Evolutionary conservation across 2,888 invertebrate species (phyloP).

Genomic region (Nebria brevicollis): DNA sequence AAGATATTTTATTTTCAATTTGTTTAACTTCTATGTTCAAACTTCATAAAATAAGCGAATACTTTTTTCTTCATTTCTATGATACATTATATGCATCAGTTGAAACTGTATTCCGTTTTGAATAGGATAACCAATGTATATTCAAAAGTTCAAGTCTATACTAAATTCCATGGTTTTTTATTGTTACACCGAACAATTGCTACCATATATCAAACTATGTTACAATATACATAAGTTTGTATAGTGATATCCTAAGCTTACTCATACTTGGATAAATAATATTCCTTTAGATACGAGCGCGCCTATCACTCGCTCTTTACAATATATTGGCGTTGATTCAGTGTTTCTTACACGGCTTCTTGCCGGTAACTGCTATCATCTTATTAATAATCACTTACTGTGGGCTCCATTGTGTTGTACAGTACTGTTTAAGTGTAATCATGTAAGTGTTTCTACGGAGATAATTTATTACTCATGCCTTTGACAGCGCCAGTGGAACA

Average conservation of each 20-base stretch:
- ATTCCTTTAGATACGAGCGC: neutral
- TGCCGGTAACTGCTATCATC: constrained; percentile 31
- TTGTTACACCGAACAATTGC: neutral
- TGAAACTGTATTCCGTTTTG: too few relatives aligned
- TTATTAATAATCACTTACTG: constrained; percentile 45
- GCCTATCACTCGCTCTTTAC: neutral
- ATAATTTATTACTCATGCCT: constrained; percentile 45
- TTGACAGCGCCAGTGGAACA: constrained; percentile 31
- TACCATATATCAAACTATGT: neutral
- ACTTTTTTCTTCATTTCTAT: too few relatives aligned
- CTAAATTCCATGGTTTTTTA: too few relatives aligned
- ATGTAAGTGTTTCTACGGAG: constrained; percentile 43
- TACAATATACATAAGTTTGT: neutral
- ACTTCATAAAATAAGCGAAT: too few relatives aligned
- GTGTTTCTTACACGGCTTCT: constrained; percentile 29
- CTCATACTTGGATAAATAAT: neutral
- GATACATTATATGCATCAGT: too few relatives aligned
- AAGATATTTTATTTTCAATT: too few relatives aligned
- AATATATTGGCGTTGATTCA: constrained; percentile 10
- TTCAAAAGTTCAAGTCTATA: too few relatives aligned
- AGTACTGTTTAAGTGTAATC: constrained; percentile 43
- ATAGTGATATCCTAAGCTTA: neutral
- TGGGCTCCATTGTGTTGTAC: constrained; percentile 27
- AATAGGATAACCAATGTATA: too few relatives aligned
- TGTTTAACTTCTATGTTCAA: too few relatives aligned